Percentiles rank a stretch among this genome's conserved stretches.
phyloP scores from a whole-genome alignment of 2,888 invertebrate genomes.

The Xylota segnis region DNA sequence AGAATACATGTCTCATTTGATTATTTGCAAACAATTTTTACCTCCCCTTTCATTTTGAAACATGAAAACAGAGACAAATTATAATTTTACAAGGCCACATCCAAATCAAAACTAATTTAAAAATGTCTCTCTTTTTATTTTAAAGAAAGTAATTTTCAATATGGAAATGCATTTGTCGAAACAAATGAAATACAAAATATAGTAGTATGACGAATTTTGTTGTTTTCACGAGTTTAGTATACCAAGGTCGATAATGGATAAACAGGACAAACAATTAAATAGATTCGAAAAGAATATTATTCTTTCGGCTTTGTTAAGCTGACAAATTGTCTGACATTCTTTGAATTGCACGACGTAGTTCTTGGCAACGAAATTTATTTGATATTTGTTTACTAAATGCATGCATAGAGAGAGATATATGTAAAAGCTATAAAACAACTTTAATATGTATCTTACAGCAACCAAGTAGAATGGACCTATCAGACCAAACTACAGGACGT shows the following conservation, averaged over 20 bases:
- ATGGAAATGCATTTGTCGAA: background rate
- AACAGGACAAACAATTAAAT: background rate
- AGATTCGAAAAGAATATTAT: background rate
- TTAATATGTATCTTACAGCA: constrained; percentile 79
- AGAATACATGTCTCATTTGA: background rate
- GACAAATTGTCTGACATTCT: constrained; percentile 25
- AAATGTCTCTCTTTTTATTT: background rate
- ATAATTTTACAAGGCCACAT: constrained; percentile 15
- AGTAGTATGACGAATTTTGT: background rate
- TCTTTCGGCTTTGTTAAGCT: background rate
- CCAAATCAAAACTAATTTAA: background rate
- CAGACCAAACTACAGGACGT: constrained; percentile 84
- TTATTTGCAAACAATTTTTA: constrained; percentile 3
- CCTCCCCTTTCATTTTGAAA: background rate
- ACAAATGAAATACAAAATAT: background rate
- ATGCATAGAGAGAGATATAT: background rate
- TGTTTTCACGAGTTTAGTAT: background rate
- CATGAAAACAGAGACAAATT: constrained; percentile 1
- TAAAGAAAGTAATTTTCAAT: background rate
- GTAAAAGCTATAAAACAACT: background rate
- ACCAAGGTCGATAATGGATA: constrained; percentile 9
- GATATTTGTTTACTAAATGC: constrained; percentile 3
- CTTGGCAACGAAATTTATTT: constrained; percentile 44
- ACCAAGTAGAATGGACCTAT: constrained; percentile 83
- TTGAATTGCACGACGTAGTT: constrained; percentile 31